Conservation (phyloP, 2,113 vertebrate genomes). For the Cyanoderma ruficeps region DNA sequence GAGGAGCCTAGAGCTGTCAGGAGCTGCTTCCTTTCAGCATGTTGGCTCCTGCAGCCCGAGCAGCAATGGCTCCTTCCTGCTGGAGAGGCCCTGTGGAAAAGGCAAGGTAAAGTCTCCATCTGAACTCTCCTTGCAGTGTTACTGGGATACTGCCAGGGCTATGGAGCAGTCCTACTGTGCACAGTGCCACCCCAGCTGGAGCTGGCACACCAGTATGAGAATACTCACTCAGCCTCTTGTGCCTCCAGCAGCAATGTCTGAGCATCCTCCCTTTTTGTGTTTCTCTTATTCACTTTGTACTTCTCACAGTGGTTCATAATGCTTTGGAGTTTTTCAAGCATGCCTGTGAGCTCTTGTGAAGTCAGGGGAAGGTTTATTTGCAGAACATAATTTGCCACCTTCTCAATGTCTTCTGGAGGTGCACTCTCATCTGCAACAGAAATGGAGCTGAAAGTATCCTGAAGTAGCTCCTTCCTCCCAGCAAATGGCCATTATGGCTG, state of each 20-base stretch:
- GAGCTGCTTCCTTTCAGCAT: not conserved
- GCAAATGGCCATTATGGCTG: not conserved
- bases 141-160: not conserved
- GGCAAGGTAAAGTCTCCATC: not conserved
- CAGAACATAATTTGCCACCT: conserved; percentile 77
- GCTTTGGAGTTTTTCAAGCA: conserved; percentile 74
- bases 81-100: not conserved
- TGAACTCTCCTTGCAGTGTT: not conserved
- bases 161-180: not conserved
- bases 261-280: conserved; percentile 36
- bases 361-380: conserved; percentile 75
- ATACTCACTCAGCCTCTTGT: conserved; percentile 65
- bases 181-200: not conserved
- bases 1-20: not conserved
- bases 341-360: conserved; percentile 67
- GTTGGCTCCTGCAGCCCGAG: accelerated
- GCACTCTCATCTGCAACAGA: conserved; percentile 77
- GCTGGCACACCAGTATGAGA: not conserved
- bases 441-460: not conserved
- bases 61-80: not conserved
- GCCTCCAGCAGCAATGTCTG: conserved; percentile 72
- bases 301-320: conserved; percentile 59
- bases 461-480: not conserved
- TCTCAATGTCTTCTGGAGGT: conserved; percentile 83
- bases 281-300: conserved; percentile 55